Percentiles rank a stretch among this genome's conserved stretches.
Evolutionary conservation across 2,797 vertebrate genomes (phyloP).

Genomic region (Lithobates sylvaticus): DNA sequence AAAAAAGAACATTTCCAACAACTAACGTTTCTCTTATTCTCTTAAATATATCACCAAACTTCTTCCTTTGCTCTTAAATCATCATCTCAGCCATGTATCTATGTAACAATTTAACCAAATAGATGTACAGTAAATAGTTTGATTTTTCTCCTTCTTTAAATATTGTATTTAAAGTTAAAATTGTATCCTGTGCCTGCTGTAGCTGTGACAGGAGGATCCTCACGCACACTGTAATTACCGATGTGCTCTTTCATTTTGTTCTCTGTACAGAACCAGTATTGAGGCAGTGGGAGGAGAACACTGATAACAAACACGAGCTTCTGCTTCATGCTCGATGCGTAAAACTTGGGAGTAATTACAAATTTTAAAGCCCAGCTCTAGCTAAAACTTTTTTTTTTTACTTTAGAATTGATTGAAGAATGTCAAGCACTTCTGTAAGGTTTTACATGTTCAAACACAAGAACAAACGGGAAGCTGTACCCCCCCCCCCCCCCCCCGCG

Average conservation of each 20-base stretch:
- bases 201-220: constrained; percentile 52
- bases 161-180: constrained; percentile 56
- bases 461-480: too few relatives aligned
- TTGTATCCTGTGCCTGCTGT: constrained; percentile 30
- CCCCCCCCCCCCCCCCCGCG: too few relatives aligned
- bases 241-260: constrained; percentile 52
- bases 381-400: not conserved
- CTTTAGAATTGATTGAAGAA: not conserved
- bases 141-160: constrained; percentile 32
- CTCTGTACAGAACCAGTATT: constrained; percentile 18
- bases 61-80: not conserved
- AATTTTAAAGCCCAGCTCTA: not conserved
- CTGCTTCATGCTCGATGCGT: not conserved
- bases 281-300: constrained; percentile 21
- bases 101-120: constrained; percentile 19
- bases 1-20: not conserved
- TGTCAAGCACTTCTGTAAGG: not conserved
- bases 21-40: not conserved
- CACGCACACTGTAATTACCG: constrained; percentile 49
- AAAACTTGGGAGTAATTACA: not conserved
- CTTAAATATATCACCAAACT: not conserved
- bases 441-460: too few relatives aligned
- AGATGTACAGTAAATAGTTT: constrained; percentile 46
- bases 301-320: constrained; percentile 20
- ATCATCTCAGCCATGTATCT: not conserved